Percentiles rank a stretch among this genome's conserved stretches.
Conservation (phyloP, 2,888 invertebrate genomes). For the Coelinius sp. region DNA sequence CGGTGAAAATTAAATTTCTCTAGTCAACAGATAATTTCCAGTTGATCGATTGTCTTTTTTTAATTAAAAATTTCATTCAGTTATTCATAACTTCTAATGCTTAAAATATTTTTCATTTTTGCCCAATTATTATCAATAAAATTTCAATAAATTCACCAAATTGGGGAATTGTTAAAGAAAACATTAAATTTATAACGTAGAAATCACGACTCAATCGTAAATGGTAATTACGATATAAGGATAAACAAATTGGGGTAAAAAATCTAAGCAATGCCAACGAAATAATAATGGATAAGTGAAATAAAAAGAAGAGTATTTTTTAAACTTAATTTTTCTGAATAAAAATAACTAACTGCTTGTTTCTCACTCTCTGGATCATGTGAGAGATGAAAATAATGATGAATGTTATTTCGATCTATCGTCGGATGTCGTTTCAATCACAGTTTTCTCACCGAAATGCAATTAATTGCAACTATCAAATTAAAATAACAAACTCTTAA, state of each 20-base stretch:
- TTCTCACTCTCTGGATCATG: not conserved
- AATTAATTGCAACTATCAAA: conserved; percentile 12
- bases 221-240: not conserved
- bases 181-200: not conserved
- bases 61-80: conserved; percentile 6
- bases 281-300: conserved; percentile 4
- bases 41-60: conserved; percentile 8
- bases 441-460: not conserved
- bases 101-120: not conserved
- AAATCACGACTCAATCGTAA: conserved; percentile 14
- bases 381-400: not conserved
- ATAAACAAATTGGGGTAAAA: not conserved
- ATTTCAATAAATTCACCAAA: conserved; percentile 14
- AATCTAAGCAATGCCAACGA: conserved; percentile 14
- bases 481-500: not conserved
- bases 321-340: not conserved
- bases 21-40: conserved; percentile 32
- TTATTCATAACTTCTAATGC: not conserved
- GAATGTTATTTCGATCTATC: not conserved
- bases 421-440: conserved; percentile 16
- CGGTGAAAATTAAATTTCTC: not conserved
- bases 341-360: conserved; percentile 1
- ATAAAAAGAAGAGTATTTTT: not conserved
- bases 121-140: not conserved
- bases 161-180: conserved; percentile 22